phyloP scores from a whole-genome alignment of 2,797 vertebrate genomes.

The Pantherophis alleghaniensis region DNA sequence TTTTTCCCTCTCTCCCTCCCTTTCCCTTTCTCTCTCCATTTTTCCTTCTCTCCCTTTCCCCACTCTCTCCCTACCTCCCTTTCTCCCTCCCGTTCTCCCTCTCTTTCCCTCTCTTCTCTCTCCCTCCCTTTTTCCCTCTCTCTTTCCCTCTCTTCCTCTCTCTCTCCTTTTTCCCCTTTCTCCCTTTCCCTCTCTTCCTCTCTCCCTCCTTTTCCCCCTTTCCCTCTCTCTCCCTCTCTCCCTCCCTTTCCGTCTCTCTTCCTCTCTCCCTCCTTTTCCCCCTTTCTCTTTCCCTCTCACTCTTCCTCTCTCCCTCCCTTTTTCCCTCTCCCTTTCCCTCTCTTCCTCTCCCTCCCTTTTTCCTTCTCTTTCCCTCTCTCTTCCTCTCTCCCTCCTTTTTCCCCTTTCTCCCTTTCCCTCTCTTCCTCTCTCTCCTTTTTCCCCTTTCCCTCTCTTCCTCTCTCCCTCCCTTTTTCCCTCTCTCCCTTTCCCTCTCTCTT shows the following conservation, averaged over 20 bases:
- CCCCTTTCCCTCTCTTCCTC: too few relatives aligned
- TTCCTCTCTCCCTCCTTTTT: fast-evolving
- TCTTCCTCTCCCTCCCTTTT: fast-evolving
- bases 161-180: not conserved
- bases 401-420: fast-evolving
- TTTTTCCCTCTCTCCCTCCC: fast-evolving
- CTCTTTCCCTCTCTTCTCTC: fast-evolving
- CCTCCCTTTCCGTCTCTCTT: fast-evolving
- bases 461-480: too few relatives aligned
- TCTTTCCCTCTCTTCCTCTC: fast-evolving
- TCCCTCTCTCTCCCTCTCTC: fast-evolving
- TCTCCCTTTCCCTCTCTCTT: fast-evolving
- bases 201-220: too few relatives aligned
- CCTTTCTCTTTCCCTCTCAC: too few relatives aligned
- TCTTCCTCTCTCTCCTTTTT: fast-evolving
- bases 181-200: too few relatives aligned
- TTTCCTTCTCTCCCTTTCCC: too few relatives aligned
- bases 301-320: fast-evolving
- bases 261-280: fast-evolving
- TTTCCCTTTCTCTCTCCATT: fast-evolving
- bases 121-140: fast-evolving
- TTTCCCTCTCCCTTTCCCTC: fast-evolving
- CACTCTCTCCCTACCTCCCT: fast-evolving
- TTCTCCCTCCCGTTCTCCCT: fast-evolving
- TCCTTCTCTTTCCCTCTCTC: too few relatives aligned